Base-by-base conservation (phyloP, 2,797 vertebrate genomes). In the Molothrus aeneus region DNA sequence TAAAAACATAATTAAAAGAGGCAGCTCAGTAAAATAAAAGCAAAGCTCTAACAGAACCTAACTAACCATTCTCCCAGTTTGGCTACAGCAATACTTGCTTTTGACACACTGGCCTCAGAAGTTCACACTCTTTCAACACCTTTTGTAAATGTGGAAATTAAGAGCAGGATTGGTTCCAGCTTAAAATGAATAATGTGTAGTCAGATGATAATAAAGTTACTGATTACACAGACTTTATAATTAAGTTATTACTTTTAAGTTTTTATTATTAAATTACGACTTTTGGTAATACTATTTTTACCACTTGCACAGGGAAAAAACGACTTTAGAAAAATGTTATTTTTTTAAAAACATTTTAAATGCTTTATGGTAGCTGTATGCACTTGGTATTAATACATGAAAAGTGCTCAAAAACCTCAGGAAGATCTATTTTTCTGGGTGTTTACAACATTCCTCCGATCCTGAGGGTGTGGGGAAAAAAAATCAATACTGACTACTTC, bases 1-100 rank as follows among this genome's bases (percentile, higher is more conserved):
- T 79, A n/a, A 95, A 92, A 96, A n/a, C 53, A 26, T 74, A 93
- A 90, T 69, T 90, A 94, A 73, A 84, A 92, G 56, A 88, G 19
- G 47, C 32, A 87, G 26, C 20, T 56, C 10, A 90, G 25, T 29
- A 78, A 70, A 82, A 79, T 71, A 25, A 25, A 78, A 88, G 32
- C 66, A 31, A 21, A 86, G 54, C 48, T 93, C 17, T 61, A 82
- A 45, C 12, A 91, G 92, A 96, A 94, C 20, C 15, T 69, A 17
- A 84, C 11, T 29, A 93, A 92, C 17, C 61, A 13, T 92, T 82
- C 36, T 82, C 77, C 84, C 8, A 90, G 32, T 31, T 24, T 81
- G 17, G 40, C 48, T 63, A 70, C 6, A 94, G 54, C 53, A 4
- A 64, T 5, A 87, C 34, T 4, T 81, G 50, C 40, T 75, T 50